A percentile compares a stretch with the other conserved stretches of the same genome.
Conservation (phyloP, 2,113 vertebrate genomes). For the Catharus minimus region DNA sequence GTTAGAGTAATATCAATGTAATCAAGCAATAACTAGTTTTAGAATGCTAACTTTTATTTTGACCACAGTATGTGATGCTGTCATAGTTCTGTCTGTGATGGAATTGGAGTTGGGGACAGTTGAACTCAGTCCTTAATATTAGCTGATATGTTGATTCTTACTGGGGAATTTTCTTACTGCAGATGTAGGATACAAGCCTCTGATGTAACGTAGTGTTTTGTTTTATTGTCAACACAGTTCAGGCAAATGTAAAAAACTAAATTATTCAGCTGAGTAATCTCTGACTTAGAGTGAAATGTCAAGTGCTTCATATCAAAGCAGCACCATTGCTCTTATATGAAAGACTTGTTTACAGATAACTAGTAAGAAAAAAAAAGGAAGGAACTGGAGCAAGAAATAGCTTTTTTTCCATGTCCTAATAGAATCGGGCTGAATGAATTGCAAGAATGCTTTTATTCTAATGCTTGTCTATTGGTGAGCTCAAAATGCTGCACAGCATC, state of each 20-base stretch:
- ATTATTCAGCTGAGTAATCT: background rate
- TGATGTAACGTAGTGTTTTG: background rate
- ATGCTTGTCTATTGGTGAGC: background rate
- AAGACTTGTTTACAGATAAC: background rate
- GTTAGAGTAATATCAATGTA: background rate
- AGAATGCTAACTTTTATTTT: background rate
- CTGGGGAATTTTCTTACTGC: background rate
- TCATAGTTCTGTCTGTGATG: background rate
- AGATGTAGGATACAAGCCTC: background rate
- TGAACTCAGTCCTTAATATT: background rate
- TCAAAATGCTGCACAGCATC: background rate
- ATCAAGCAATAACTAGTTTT: background rate
- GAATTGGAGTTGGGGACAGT: background rate
- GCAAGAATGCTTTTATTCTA: background rate
- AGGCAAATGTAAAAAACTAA: background rate
- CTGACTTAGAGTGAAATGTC: background rate
- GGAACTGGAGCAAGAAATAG: background rate
- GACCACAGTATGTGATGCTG: background rate
- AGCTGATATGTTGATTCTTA: background rate
- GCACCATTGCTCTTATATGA: background rate
- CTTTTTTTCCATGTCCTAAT: background rate
- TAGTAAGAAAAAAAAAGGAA: background rate
- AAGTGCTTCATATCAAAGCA: background rate
- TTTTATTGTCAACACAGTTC: conserved; percentile 3
- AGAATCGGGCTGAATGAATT: conserved; percentile 30